phyloP scores from a whole-genome alignment of 1,140 invertebrate species.

The Caenorhabditis remanei region DNA sequence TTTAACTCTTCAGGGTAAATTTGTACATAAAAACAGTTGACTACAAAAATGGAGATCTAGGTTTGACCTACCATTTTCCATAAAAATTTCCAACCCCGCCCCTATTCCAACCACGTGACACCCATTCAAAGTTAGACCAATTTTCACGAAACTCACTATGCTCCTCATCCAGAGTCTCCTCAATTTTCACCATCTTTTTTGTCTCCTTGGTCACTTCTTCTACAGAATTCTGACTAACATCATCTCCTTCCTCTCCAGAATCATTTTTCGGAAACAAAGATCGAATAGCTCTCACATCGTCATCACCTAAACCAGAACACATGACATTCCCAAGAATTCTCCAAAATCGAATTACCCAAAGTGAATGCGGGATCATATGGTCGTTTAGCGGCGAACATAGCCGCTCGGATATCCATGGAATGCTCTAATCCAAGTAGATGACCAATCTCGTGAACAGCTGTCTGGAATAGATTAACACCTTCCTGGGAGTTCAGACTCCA shows the following conservation, averaged over 20 bases:
- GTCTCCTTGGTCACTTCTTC: not conserved
- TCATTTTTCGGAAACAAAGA: conserved; percentile 61
- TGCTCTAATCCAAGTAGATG: conserved; percentile 76
- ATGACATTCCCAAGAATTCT: not conserved
- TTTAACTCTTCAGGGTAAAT: no score
- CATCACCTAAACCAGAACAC: conserved; percentile 58
- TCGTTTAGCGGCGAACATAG: conserved; percentile 72
- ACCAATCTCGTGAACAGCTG: conserved; percentile 76
- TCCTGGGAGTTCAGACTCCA: conserved; percentile 73
- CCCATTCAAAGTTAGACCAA: no score
- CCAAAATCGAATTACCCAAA: conserved; percentile 58
- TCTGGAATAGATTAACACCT: conserved; percentile 76
- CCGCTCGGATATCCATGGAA: conserved; percentile 72
- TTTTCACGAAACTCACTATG: no score
- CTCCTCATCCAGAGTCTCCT: no score
- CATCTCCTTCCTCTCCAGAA: not conserved
- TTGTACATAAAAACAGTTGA: no score
- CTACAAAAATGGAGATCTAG: no score
- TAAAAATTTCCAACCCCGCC: no score
- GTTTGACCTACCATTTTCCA: no score
- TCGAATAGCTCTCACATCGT: conserved; percentile 71
- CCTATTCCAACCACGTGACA: no score
- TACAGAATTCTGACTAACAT: not conserved
- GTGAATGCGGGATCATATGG: conserved; percentile 70
- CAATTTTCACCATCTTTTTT: not conserved